Evolutionary conservation across 2,888 invertebrate genomes (phyloP), one percentile per base, ranked within the genome.

Genomic region (Pocota personata): DNA sequence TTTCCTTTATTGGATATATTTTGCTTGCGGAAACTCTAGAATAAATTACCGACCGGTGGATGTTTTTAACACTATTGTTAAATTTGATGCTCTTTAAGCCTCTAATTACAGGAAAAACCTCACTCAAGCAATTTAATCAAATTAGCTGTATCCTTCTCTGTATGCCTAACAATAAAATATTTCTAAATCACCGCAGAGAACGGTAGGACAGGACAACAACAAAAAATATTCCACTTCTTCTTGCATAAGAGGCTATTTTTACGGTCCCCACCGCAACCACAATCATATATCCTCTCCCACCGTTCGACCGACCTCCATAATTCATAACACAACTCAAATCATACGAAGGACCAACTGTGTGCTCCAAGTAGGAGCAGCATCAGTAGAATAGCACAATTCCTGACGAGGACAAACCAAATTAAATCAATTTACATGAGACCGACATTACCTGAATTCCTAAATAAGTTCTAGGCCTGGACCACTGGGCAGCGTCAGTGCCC

Each of bases 371-470:
- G 50, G 21, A 66, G 14, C 66, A 12, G 21, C 35, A 64, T 6
- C 3, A 48, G 19, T 48, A 32, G 24, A 55, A 69, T 43, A 21
- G 64, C 69, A 76, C 30, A 37, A 72, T 72, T 50, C 62, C 37
- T 73, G 84, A 80, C 71, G 86, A 86, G 80, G 67, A 80, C 86
- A 86, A 86, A 80, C 80, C 82, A 86, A 86, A 86, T 86, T 86
- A 82, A 86, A 86, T 86, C 86, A 86, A 86, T 86, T 86, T 86
- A 86, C 86, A 86, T 82, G 86, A 82, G 82, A 82, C 86, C 80
- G 80, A 86, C 86, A 82, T 86, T 86, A 86, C 86, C 86, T 86
- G 86, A 86, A 86, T 86, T 86, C 72, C 86, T 86, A 86, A 86
- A 82, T 82, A 86, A 86, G 86, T 86, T 72, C 80, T 62, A 82